Conservation (phyloP, 1,140 invertebrate species). For the Aphidius gifuensis region DNA sequence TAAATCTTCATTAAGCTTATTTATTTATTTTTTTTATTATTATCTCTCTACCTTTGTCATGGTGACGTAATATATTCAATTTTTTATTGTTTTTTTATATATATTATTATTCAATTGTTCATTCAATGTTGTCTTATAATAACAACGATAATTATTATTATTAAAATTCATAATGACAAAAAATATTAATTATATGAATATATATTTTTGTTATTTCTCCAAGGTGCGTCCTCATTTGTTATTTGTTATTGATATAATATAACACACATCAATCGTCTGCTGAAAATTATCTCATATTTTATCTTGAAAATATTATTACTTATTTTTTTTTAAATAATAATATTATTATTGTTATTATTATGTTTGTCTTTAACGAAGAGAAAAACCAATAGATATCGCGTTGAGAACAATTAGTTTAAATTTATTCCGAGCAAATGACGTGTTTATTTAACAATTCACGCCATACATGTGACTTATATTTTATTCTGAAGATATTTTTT, state of each 20-base stretch:
- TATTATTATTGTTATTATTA: too few species aligned
- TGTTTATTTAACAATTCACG: slow-evolving; percentile 11
- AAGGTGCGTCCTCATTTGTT: slow-evolving; percentile 20
- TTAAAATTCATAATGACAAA: not conserved
- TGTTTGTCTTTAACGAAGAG: not conserved
- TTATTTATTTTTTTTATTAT: too few species aligned
- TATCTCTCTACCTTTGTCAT: too few species aligned
- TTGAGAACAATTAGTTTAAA: slow-evolving; percentile 15
- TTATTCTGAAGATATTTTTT: not conserved
- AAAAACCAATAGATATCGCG: not conserved
- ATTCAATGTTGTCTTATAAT: too few species aligned
- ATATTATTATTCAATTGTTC: not conserved
- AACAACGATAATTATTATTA: not conserved
- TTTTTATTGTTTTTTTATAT: too few species aligned
- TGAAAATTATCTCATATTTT: too few species aligned
- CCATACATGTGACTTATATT: slow-evolving; percentile 6
- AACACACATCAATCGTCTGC: too few species aligned
- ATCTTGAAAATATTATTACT: too few species aligned
- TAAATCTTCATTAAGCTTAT: too few species aligned
- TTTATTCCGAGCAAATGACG: slow-evolving; percentile 15
- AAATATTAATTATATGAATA: slow-evolving; percentile 6
- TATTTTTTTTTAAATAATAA: too few species aligned
- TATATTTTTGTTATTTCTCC: slow-evolving; percentile 3
- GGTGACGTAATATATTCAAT: too few species aligned
- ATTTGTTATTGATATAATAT: too few species aligned